Base-by-base conservation (phyloP, 2,888 invertebrate species). In the Microdon myrmicae region DNA sequence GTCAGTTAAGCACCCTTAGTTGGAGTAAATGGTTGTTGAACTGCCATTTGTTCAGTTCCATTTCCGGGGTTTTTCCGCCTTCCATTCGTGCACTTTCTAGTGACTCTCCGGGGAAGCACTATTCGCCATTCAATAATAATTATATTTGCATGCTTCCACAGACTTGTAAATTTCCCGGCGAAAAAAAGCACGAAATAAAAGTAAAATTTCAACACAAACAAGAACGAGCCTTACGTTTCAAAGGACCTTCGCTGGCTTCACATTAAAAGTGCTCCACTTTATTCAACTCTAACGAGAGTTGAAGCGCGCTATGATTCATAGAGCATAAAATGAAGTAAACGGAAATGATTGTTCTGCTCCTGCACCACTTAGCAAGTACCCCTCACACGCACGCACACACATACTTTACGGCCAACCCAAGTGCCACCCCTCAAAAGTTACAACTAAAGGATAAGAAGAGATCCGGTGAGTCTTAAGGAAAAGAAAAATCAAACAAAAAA, bases 341-440 rank as follows among this genome's bases (percentile, higher is more conserved):
- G 64, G 64, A 64, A 58, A 58, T 64, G 58, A 64, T 64, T 58
- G 58, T 58, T 58, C 58, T 47, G 53, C 58, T 64, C 51, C 53
- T 64, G 64, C 35, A 64, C 32, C 41, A 37, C n/a, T n/a, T n/a
- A n/a, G n/a, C n/a, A n/a, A n/a, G n/a, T n/a, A n/a, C n/a, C n/a
- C n/a, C n/a, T n/a, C n/a, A n/a, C n/a, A n/a, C 51, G 35, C 45
- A 37, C 32, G 32, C 26, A 14, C 13, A 31, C n/a, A 23, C 26
- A 23, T 25, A 19, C 31, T 32, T 58, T 51, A 58, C 58, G 31
- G 51, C 58, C 32, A 53, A 53, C 47, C 37, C 26, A 19, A 58
- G 32, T 31, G 51, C 53, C 23, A 31, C 34, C 22, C 41, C 22
- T 31, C 41, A 16, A 20, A 31, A 29, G 16, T 25, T 22, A 13